Evolutionary conservation across 2,113 vertebrate genomes (phyloP), one percentile per base, ranked within the genome.

Genomic region (Chaetops frenatus): DNA sequence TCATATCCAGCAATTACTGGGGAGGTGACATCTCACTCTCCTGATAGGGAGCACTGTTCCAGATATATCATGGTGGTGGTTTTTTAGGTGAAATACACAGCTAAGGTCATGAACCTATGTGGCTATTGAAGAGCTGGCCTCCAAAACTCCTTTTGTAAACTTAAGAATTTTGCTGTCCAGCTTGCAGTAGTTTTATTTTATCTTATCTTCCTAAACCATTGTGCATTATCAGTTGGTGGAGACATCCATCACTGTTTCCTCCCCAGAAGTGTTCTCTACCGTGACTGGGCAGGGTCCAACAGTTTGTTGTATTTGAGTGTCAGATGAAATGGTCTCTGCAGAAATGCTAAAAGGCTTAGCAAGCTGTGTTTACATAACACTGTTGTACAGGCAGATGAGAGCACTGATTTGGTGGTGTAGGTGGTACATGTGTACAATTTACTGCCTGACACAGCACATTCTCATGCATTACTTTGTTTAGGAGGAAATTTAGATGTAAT

Each of bases 401-500:
- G 86, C 69, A 48, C 56, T 45, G 88, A 88, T 94, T 36, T 45
- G 65, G n/a, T 51, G 79, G 18, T 76, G 31, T 77, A 66, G 56
- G 83, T 89, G 69, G 60, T 76, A 36, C 25, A 2, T 53, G 60
- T 42, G n/a, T 67, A 66, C 72, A 57, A 10, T 67, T 88, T 17
- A 13, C 56, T 73, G 90, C 45, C 82, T 82, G 67, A 86, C 3
- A 1, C 58, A 76, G 81, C 79, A 78, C 40, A 38, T 86, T 83
- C 71, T 80, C 79, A 73, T 73, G 67, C 1, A 0, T 83, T 62
- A 16, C 40, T 17, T 78, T 93, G 82, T 93, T 87, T 62, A 74
- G 79, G 35, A 87, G 81, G 89, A 94, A 95, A 84, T 91, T 64
- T 69, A 60, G 28, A 96, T 78, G 36, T 67, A 83, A 77, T 78